Evolutionary conservation across 2,797 vertebrate genomes (phyloP).

Genomic region (Scarus forsteni): DNA sequence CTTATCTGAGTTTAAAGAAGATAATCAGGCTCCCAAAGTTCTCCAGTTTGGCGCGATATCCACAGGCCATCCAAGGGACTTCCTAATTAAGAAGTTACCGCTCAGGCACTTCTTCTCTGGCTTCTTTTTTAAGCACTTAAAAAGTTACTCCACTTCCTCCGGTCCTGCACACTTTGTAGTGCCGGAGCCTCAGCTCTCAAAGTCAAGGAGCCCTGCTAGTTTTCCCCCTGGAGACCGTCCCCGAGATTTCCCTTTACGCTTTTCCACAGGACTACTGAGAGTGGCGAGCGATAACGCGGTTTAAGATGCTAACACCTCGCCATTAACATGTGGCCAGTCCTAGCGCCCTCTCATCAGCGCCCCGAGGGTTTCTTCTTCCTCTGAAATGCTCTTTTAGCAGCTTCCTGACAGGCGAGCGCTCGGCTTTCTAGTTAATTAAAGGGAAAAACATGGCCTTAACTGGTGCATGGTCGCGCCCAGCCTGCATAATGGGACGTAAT

Average conservation of each 20-base stretch:
- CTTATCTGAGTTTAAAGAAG: slow-evolving; percentile 56
- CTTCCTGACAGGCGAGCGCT: slow-evolving; percentile 90
- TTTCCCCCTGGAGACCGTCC: slow-evolving; percentile 71
- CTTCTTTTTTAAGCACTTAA: slow-evolving; percentile 55
- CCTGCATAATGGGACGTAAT: slow-evolving; percentile 94
- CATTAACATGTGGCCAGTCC: slow-evolving; percentile 84
- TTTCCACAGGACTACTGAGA: slow-evolving; percentile 67
- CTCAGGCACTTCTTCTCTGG: slow-evolving; percentile 48
- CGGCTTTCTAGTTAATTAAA: slow-evolving; percentile 98
- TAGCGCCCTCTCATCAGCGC: slow-evolving; percentile 81
- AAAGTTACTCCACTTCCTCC: slow-evolving; percentile 70
- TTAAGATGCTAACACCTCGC: slow-evolving; percentile 82
- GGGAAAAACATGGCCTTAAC: slow-evolving; percentile 93
- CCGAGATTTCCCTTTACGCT: slow-evolving; percentile 71
- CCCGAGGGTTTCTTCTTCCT: slow-evolving; percentile 79
- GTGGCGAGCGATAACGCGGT: slow-evolving; percentile 73
- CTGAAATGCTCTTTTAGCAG: slow-evolving; percentile 86
- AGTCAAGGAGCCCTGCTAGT: slow-evolving; percentile 68
- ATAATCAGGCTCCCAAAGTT: slow-evolving; percentile 71
- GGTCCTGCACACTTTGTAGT: slow-evolving; percentile 71
- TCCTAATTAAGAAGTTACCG: slow-evolving; percentile 76
- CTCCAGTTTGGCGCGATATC: slow-evolving; percentile 58
- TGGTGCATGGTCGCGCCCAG: slow-evolving; percentile 91
- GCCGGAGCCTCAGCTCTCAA: slow-evolving; percentile 65
- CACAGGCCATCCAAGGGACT: slow-evolving; percentile 65